Percentiles rank a stretch among this genome's conserved stretches.
These are phyloP conservation scores for Catagonus wagneri DNA, from an alignment of 2,113 vertebrate species.

Conservation along the genomic window DNA sequence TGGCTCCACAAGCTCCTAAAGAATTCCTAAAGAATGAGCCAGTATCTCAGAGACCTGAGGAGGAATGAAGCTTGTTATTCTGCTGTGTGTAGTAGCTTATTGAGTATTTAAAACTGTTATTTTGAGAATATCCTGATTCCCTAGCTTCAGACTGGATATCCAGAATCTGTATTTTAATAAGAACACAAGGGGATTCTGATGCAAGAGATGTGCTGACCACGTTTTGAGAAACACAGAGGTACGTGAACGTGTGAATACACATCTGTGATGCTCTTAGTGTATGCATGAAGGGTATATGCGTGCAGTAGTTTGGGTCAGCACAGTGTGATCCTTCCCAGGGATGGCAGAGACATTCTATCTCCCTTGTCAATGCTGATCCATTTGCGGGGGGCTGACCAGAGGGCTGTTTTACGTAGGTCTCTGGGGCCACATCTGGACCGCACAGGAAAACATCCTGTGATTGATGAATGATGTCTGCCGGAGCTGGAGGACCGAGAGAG, in stretches of 20 bases:
- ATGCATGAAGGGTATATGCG: constrained; percentile 1
- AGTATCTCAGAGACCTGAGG: background rate
- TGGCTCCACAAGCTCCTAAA: background rate
- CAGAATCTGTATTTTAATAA: background rate
- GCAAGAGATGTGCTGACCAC: constrained; percentile 59
- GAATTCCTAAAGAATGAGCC: background rate
- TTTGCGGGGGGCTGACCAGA: constrained; percentile 50
- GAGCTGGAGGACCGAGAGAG: constrained; percentile 27
- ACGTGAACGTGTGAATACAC: background rate
- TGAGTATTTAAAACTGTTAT: constrained; percentile 12
- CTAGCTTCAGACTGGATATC: background rate
- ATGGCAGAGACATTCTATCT: constrained; percentile 75
- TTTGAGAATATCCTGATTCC: constrained; percentile 22
- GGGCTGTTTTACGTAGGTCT: constrained; percentile 78
- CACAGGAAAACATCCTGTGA: constrained; percentile 71
- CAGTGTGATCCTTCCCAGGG: constrained; percentile 65
- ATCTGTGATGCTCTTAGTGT: constrained; percentile 38
- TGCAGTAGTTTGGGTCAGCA: constrained; percentile 31
- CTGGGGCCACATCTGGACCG: constrained; percentile 79
- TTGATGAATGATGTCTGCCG: constrained; percentile 81
- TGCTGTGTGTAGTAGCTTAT: background rate
- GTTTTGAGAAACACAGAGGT: constrained; percentile 63
- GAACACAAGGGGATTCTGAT: constrained; percentile 24
- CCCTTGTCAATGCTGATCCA: constrained; percentile 77
- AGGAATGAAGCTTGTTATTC: background rate